Evolutionary conservation across 2,888 invertebrate genomes (phyloP).

Genomic region (Urechis unicinctus): DNA sequence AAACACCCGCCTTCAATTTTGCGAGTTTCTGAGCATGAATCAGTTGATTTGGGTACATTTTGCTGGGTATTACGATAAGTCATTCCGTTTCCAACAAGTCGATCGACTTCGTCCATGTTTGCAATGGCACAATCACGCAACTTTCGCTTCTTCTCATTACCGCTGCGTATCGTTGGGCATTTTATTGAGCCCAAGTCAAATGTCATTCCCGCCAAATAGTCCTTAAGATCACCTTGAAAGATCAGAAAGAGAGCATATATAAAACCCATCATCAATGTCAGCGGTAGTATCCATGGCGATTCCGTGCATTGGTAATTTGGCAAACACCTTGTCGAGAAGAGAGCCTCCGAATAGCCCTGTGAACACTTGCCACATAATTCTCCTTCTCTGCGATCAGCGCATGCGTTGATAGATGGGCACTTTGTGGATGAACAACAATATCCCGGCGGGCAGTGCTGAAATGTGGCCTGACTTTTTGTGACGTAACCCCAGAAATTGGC

Average conservation of each 20-base stretch:
- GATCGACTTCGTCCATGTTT: neutral
- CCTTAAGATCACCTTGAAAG: slow-evolving; percentile 13
- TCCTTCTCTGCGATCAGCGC: slow-evolving; percentile 4
- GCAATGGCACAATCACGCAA: too few relatives aligned
- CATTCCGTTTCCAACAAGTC: neutral
- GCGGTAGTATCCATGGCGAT: slow-evolving; percentile 9
- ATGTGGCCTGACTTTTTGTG: neutral
- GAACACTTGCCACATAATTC: slow-evolving; percentile 9
- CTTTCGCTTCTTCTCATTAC: too few relatives aligned
- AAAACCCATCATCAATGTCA: slow-evolving; percentile 5
- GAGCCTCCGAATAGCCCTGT: slow-evolving; percentile 10
- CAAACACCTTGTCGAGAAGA: slow-evolving; percentile 11
- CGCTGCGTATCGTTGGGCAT: too few relatives aligned
- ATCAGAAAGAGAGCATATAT: slow-evolving; percentile 11
- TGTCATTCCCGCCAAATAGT: too few relatives aligned
- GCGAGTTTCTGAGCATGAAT: neutral
- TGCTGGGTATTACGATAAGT: too few relatives aligned
- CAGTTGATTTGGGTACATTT: too few relatives aligned
- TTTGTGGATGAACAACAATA: slow-evolving; percentile 10
- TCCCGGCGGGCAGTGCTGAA: slow-evolving; percentile 15
- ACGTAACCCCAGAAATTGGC: slow-evolving; percentile 17
- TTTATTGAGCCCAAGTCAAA: too few relatives aligned
- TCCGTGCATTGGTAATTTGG: slow-evolving; percentile 6
- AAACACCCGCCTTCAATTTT: slow-evolving; percentile 4
- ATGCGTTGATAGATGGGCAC: slow-evolving; percentile 5